A percentile compares a stretch with the other conserved stretches of the same genome.
Evolutionary conservation across 1,140 invertebrate species (phyloP).

Genomic region (Psilanteris sp.): DNA sequence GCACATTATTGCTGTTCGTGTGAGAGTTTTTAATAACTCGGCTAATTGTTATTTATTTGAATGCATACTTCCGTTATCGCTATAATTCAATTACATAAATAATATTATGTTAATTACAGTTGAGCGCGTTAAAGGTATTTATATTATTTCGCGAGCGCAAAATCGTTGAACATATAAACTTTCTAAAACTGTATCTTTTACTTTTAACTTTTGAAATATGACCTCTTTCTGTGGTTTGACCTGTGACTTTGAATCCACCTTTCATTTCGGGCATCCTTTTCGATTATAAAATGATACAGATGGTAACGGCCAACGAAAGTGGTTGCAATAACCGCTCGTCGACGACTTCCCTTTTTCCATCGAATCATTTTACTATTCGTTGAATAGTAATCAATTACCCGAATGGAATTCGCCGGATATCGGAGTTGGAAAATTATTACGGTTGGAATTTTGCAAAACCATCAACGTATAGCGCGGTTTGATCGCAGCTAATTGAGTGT

Average conservation of each 20-base stretch:
- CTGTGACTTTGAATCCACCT: conserved; percentile 40
- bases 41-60: too few relatives aligned
- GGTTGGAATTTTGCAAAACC: too few relatives aligned
- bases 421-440: too few relatives aligned
- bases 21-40: too few relatives aligned
- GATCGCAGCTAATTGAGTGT: too few relatives aligned
- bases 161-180: conserved; percentile 20
- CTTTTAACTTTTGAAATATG: conserved; percentile 21
- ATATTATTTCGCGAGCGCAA: neutral
- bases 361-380: too few relatives aligned
- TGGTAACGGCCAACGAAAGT: too few relatives aligned
- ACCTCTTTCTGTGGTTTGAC: conserved; percentile 37
- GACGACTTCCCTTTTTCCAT: neutral
- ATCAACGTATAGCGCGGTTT: too few relatives aligned
- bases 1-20: too few relatives aligned
- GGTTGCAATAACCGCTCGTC: too few relatives aligned
- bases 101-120: neutral
- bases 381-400: too few relatives aligned
- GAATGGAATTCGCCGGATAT: too few relatives aligned
- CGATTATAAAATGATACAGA: conserved; percentile 23
- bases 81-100: neutral
- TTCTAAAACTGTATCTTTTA: conserved; percentile 46
- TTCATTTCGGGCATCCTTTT: conserved; percentile 22
- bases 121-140: neutral
- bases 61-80: conserved; percentile 9